phyloP scores from a whole-genome alignment of 2,113 vertebrate species.

The Amblyopsis rosae region DNA sequence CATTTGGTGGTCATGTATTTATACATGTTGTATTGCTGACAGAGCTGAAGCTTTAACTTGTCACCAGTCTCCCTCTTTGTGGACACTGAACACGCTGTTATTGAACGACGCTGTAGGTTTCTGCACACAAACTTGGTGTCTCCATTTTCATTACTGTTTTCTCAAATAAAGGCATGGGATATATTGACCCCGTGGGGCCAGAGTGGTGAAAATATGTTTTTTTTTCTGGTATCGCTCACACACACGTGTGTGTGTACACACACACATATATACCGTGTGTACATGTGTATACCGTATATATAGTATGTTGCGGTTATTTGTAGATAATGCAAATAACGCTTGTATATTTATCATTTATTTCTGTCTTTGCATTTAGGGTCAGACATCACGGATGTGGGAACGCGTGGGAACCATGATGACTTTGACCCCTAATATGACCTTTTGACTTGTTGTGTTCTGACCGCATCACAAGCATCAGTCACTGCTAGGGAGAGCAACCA shows the following conservation, averaged over 20 bases:
- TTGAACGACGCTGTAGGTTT: neutral
- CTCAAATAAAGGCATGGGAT: no score
- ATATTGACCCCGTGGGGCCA: no score
- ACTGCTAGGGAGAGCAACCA: neutral
- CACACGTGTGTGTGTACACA: neutral
- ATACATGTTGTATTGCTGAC: constrained; percentile 33
- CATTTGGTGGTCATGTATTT: constrained; percentile 34
- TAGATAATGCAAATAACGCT: neutral
- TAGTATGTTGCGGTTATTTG: no score
- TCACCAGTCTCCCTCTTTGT: neutral
- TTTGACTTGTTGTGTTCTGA: neutral
- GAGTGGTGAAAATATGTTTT: neutral
- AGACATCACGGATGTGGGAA: constrained; percentile 31
- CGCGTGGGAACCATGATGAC: no score
- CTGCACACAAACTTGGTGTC: neutral
- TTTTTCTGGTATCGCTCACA: neutral
- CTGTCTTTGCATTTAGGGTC: neutral
- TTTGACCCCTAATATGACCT: neutral
- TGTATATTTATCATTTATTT: neutral
- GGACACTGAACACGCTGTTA: neutral
- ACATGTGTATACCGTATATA: no score
- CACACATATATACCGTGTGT: no score
- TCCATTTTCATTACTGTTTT: neutral
- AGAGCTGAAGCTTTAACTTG: constrained; percentile 6
- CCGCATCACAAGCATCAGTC: constrained; percentile 16